A percentile compares a stretch with the other conserved stretches of the same genome.
phyloP scores from a whole-genome alignment of 2,113 vertebrate genomes.

The Brienomyrus brachyistius region DNA sequence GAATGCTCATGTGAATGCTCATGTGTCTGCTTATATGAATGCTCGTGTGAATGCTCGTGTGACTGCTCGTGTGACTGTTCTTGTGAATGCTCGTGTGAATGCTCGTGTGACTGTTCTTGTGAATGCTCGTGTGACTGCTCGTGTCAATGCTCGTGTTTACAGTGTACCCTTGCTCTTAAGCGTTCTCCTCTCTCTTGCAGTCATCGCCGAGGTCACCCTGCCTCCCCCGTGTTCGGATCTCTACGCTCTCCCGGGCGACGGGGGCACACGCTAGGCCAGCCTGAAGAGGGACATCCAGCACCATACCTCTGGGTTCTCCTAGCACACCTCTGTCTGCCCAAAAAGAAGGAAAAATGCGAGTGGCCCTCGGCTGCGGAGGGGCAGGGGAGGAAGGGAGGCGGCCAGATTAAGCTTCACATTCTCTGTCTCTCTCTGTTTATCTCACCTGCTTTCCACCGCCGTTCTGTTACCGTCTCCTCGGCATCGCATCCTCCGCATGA shows the following conservation, averaged over 20 bases:
- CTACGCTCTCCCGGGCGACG: constrained; percentile 65
- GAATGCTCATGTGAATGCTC: neutral
- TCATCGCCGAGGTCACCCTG: constrained; percentile 63
- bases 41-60: too few species aligned
- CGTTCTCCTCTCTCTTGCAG: constrained; percentile 46
- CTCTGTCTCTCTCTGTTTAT: constrained; percentile 41
- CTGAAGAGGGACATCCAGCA: constrained; percentile 68
- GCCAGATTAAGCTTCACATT: constrained; percentile 59
- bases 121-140: neutral
- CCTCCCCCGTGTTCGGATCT: constrained; percentile 71
- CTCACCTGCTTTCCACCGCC: constrained; percentile 60
- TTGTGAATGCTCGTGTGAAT: too few species aligned
- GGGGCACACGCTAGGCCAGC: constrained; percentile 63
- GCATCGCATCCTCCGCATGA: constrained; percentile 64
- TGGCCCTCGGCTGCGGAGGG: constrained; percentile 63
- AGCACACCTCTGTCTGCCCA: constrained; percentile 67
- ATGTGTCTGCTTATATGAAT: too few species aligned
- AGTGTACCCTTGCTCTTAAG: neutral
- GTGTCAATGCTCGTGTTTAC: neutral
- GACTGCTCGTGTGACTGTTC: too few species aligned
- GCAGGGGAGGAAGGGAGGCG: constrained; percentile 44
- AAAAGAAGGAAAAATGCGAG: constrained; percentile 57
- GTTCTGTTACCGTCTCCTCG: constrained; percentile 50
- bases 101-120: too few species aligned
- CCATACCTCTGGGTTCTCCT: constrained; percentile 72